phyloP scores from a whole-genome alignment of 2,888 invertebrate species.

The Hyposoter didymator region DNA sequence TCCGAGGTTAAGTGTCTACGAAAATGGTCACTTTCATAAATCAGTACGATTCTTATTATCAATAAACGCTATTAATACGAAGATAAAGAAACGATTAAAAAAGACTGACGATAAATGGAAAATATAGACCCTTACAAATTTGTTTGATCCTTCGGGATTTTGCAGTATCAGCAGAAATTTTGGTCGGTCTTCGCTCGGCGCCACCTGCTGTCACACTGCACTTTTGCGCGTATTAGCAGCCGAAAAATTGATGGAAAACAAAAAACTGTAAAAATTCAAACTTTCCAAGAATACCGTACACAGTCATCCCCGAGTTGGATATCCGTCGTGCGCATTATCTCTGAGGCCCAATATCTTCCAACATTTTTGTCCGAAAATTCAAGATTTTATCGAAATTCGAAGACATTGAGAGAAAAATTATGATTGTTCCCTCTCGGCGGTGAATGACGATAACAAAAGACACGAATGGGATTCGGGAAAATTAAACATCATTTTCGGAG shows the following conservation, averaged over 20 bases:
- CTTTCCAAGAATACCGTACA: background rate
- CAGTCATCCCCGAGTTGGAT: background rate
- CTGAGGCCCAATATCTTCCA: background rate
- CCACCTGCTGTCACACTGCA: background rate
- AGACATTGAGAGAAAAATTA: background rate
- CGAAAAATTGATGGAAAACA: background rate
- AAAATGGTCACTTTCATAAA: background rate
- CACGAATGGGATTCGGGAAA: background rate
- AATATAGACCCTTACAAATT: background rate
- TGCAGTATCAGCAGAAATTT: background rate
- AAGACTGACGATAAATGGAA: background rate
- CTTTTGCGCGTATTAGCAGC: background rate
- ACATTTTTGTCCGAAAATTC: background rate
- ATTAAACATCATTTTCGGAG: slow-evolving; percentile 44
- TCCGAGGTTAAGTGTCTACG: background rate
- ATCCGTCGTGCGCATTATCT: background rate
- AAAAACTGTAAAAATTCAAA: background rate
- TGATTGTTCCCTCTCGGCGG: background rate
- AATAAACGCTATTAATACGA: background rate
- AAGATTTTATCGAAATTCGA: background rate
- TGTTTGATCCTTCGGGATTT: background rate
- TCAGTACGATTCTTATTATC: background rate
- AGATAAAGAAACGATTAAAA: background rate
- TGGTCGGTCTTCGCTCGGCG: background rate
- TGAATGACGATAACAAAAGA: background rate